Percentiles rank a stretch among this genome's conserved stretches.
phyloP scores from a whole-genome alignment of 2,797 vertebrate species.

The Synaphobranchus kaupii region DNA sequence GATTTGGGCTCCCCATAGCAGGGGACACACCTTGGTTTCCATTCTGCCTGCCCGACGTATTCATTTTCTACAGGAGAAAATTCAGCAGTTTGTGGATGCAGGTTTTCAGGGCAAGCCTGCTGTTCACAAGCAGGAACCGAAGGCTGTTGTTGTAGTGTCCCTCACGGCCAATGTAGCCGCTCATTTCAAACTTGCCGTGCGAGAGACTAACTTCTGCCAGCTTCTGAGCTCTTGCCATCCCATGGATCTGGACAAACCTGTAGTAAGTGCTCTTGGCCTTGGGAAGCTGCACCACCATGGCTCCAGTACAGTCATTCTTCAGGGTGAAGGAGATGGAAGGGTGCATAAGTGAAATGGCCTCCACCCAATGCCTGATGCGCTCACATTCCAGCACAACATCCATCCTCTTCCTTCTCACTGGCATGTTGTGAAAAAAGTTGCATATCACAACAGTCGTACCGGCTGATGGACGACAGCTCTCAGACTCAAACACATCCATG shows the following conservation, averaged over 20 bases:
- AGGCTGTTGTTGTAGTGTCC: slow-evolving; percentile 92
- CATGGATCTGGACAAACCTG: slow-evolving; percentile 90
- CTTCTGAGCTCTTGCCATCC: slow-evolving; percentile 80
- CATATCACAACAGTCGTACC: slow-evolving; percentile 87
- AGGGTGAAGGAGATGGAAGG: slow-evolving; percentile 89
- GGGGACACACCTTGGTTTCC: slow-evolving; percentile 59
- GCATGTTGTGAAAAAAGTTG: slow-evolving; percentile 89
- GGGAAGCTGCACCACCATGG: slow-evolving; percentile 86
- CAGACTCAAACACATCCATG: slow-evolving; percentile 76
- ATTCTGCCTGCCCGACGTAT: slow-evolving; percentile 73
- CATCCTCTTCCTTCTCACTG: slow-evolving; percentile 86
- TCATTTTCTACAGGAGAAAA: slow-evolving; percentile 83
- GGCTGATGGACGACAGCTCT: slow-evolving; percentile 75
- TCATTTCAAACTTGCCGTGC: slow-evolving; percentile 77
- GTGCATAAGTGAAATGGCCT: slow-evolving; percentile 88
- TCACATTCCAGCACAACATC: slow-evolving; percentile 85
- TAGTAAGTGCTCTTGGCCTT: slow-evolving; percentile 84
- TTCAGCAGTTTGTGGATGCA: slow-evolving; percentile 89
- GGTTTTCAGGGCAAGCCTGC: slow-evolving; percentile 87
- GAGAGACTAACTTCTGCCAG: slow-evolving; percentile 78
- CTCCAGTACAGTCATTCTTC: slow-evolving; percentile 83
- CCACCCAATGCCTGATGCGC: slow-evolving; percentile 84
- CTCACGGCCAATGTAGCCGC: slow-evolving; percentile 83
- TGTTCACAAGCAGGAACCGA: slow-evolving; percentile 91
- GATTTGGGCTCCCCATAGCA: slow-evolving; percentile 70